Evolutionary conservation across 2,113 vertebrate species (phyloP).

Genomic region (Lagopus leucura): DNA sequence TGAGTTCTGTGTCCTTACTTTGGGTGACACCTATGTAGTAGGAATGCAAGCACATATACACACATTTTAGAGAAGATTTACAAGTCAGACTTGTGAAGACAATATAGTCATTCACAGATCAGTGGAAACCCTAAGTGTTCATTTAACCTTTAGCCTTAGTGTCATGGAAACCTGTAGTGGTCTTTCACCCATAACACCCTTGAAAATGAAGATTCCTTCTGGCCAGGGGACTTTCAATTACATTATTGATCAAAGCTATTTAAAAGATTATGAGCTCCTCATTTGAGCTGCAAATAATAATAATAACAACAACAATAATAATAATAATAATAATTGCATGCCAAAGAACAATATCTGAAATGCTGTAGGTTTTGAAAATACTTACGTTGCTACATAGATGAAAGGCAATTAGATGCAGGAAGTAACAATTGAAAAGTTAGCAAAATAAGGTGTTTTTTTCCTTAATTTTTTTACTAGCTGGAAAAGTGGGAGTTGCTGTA

Average conservation of each 20-base stretch:
- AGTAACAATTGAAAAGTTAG: neutral
- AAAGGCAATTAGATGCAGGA: neutral
- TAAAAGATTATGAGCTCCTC: conserved; percentile 79
- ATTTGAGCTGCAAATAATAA: conserved; percentile 70
- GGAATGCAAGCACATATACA: neutral
- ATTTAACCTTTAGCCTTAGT: conserved; percentile 80
- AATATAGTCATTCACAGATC: conserved; percentile 76
- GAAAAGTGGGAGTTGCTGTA: neutral
- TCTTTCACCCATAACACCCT: conserved; percentile 73
- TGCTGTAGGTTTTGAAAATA: conserved; percentile 39
- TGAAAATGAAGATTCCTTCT: conserved; percentile 76
- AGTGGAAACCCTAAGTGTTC: conserved; percentile 81
- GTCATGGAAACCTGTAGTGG: conserved; percentile 75
- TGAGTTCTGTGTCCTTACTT: neutral
- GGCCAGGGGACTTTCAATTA: conserved; percentile 77
- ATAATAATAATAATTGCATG: conserved; percentile 28
- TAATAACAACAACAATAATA: neutral
- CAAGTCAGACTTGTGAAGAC: conserved; percentile 62
- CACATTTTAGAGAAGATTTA: conserved; percentile 74
- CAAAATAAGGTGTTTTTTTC: neutral
- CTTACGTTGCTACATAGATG: neutral
- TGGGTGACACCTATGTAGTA: neutral
- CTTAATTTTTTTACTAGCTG: neutral
- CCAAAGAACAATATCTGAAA: conserved; percentile 40
- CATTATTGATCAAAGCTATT: conserved; percentile 77